Evolutionary conservation across 1,140 invertebrate species (phyloP), one percentile per base, ranked within the genome.

Genomic region (Mamestra configurata): DNA sequence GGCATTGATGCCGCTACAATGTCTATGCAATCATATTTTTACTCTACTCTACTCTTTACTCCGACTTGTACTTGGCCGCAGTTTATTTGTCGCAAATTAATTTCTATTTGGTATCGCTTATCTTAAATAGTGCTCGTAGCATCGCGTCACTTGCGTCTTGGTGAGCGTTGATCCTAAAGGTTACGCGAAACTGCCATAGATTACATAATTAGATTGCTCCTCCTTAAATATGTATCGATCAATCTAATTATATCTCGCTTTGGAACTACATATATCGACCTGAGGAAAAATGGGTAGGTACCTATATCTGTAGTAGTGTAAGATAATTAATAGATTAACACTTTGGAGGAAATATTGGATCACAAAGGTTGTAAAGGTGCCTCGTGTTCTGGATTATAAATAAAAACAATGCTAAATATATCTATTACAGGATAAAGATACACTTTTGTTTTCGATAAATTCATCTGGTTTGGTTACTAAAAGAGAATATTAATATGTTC

Each of bases 171-270:
- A 66, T 43, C 70, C 57, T 81, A 64, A 83, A 85, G 79, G 79
- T 77, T 83, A 79, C 73, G 59, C 64, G n/a, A 40, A 68, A 73
- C 68, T 81, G 59, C 64, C 59, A 55, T 61, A 70, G 61, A 22
- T 11, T 6, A 37, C 79, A 70, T 82, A 80, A 84, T 84, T 82
- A 80, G 76, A 76, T 84, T 84, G 82, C 70, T 75, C 73, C 80
- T 78, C 31, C 71, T 73, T 73, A 37, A 57, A 57, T 73, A 73
- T 73, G 37, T 24, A 55, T 73, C 71, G 6, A 73, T 73, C 53
- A 57, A 73, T 43, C 71, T 73, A 59, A 57, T 57, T 27, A 22
- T 20, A 20, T 35, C 15, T 61, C 49, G 0, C 24, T 59, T 61
- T 15, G 53, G 53, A 11, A 27, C 27, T 27, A 57, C 15, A 27